phyloP scores from a whole-genome alignment of 2,888 invertebrate genomes.

The Tuta absoluta region DNA sequence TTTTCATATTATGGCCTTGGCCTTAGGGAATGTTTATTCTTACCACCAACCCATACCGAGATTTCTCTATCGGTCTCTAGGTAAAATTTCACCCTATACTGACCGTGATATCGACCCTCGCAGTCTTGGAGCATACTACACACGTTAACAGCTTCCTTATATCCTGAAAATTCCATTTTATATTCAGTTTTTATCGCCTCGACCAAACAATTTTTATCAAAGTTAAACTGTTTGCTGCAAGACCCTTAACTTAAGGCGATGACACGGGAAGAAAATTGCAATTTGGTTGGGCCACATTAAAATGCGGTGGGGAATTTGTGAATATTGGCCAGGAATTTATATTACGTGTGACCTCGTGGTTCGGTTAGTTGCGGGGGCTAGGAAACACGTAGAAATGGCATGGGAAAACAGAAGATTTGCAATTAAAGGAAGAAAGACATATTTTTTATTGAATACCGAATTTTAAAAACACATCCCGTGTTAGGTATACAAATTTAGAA shows the following conservation, averaged over 20 bases:
- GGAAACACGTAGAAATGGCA: conserved; percentile 11
- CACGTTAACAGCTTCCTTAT: neutral
- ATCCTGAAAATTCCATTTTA: neutral
- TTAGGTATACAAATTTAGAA: too few relatives aligned
- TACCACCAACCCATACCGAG: too few relatives aligned
- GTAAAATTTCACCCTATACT: too few relatives aligned
- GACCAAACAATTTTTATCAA: conserved; percentile 1
- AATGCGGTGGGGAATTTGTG: conserved; percentile 72
- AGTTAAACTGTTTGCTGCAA: conserved; percentile 3
- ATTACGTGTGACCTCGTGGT: conserved; percentile 61
- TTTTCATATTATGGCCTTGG: too few relatives aligned
- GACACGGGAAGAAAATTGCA: conserved; percentile 59
- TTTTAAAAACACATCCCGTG: too few relatives aligned
- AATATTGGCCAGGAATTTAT: conserved; percentile 80
- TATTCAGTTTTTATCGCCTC: neutral
- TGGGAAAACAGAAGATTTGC: too few relatives aligned
- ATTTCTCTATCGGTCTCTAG: too few relatives aligned
- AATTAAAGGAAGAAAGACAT: too few relatives aligned
- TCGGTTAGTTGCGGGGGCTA: conserved; percentile 28
- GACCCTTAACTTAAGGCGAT: conserved; percentile 21
- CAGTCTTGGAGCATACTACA: neutral
- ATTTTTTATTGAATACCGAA: too few relatives aligned
- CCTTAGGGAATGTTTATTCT: too few relatives aligned
- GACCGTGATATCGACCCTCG: neutral
- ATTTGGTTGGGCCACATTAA: conserved; percentile 67